Evolutionary conservation across 2,113 vertebrate species (phyloP), one percentile per base, ranked within the genome.

Genomic region (Gallinago media): DNA sequence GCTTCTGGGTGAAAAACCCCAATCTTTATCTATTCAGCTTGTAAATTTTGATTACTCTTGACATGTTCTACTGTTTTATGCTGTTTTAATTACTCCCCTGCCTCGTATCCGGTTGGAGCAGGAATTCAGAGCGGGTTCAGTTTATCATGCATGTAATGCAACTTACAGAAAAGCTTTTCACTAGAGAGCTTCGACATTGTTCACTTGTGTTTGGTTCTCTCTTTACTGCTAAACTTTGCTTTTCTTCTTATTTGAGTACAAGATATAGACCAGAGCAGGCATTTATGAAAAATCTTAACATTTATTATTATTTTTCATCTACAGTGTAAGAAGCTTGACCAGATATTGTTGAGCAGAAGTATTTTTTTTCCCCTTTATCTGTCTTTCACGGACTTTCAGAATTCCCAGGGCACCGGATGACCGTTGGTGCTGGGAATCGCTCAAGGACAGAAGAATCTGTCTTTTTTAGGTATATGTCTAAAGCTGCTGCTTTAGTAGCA

Each of bases 241-340:
- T 97, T 97, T 97, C 88, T 92, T 95, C 88, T 94, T 85, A 97
- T 90, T 40, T 88, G 66, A 96, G 91, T 92, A 92, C 82, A 96
- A 77, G 80, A 47, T 72, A 52, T n/a, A 14, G 54, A 89, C 49
- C 62, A 58, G 87, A 97, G 77, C 58, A 97, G 92, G 73, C 85
- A 81, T 97, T 96, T 98, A 91, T 92, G 93, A 96, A 92, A 94
- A 96, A 73, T 81, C 89, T 95, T 77, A 66, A 40, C 26, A 67
- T 55, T 94, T 72, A 3, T 76, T 78, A 19, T 3, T 72, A 8
- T 71, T 84, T 93, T 88, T 76, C 23, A 26, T 38, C 21, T 71
- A 25, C 55, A 88, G 36, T 38, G 9, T 54, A 4, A 63, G 46
- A 73, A 83, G 31, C 29, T 78, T 40, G 59, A 21, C 49, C 2